Percentiles rank a stretch among this genome's conserved stretches.
Conservation (phyloP, 2,113 vertebrate genomes). For the Pseudolaguvia tuberculata region DNA sequence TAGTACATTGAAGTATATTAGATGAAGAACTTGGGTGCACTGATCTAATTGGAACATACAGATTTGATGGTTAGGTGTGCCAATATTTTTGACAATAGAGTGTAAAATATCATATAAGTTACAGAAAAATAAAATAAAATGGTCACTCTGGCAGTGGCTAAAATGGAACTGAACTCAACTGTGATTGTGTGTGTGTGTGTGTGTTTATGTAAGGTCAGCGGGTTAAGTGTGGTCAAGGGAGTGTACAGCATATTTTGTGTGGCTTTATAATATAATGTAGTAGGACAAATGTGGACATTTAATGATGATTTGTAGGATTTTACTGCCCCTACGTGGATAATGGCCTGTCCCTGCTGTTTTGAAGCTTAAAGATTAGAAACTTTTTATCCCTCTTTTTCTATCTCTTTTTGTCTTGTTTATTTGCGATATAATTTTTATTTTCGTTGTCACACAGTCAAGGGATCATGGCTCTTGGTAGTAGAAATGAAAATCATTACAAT, state of each 20-base stretch:
- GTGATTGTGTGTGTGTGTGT: not conserved
- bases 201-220: not conserved
- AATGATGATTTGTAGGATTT: conserved; percentile 25
- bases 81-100: too few relatives aligned
- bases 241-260: conserved; percentile 9
- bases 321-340: conserved; percentile 17
- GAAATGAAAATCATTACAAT: not conserved
- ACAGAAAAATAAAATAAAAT: too few relatives aligned
- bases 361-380: conserved; percentile 1
- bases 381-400: conserved; percentile 2
- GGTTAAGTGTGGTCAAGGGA: conserved; percentile 18
- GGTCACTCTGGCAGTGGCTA: not conserved
- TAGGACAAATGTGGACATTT: conserved; percentile 24
- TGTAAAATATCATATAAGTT: too few relatives aligned
- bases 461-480: not conserved
- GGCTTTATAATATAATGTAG: conserved; percentile 19
- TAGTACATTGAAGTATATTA: too few relatives aligned
- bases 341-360: conserved; percentile 3
- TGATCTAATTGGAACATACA: too few relatives aligned
- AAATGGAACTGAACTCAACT: conserved; percentile 6
- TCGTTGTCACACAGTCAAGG: not conserved
- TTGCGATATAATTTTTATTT: not conserved
- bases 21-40: too few relatives aligned
- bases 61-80: too few relatives aligned
- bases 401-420: conserved; percentile 17